phyloP scores from a whole-genome alignment of 1,140 invertebrate genomes.

The Drosophila bipectinata region DNA sequence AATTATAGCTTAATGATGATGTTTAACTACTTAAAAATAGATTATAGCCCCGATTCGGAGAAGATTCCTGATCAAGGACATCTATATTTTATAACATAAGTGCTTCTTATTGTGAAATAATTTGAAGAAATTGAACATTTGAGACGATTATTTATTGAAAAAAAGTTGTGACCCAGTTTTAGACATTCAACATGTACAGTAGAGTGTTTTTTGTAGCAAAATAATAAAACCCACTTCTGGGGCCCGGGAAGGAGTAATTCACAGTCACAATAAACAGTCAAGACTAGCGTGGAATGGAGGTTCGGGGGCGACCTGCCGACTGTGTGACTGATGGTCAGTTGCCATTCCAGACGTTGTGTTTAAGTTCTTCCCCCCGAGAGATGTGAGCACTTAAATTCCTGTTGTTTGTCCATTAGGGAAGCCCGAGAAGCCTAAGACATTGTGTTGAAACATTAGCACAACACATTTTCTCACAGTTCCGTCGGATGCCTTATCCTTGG shows the following conservation, averaged over 20 bases:
- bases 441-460: slow-evolving; percentile 43
- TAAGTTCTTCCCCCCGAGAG: not conserved
- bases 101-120: not conserved
- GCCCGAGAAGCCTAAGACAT: slow-evolving; percentile 28
- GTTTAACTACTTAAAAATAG: not conserved
- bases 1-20: too few species aligned
- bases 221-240: not conserved
- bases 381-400: slow-evolving; percentile 44
- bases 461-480: slow-evolving; percentile 48
- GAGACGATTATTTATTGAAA: not conserved
- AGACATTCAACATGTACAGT: not conserved
- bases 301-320: slow-evolving; percentile 4
- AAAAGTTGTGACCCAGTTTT: not conserved
- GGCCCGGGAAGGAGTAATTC: not conserved
- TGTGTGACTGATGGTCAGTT: slow-evolving; percentile 40
- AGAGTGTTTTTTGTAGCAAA: not conserved
- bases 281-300: slow-evolving; percentile 24
- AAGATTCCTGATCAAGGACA: not conserved
- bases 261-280: slow-evolving; percentile 30
- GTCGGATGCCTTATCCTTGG: slow-evolving; percentile 11
- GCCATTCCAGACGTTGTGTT: slow-evolving; percentile 11
- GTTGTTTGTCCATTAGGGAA: slow-evolving; percentile 56
- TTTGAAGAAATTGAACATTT: not conserved
- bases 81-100: not conserved
- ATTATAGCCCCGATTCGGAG: not conserved